Percentiles rank a stretch among this genome's conserved stretches.
Conservation (phyloP, 2,797 vertebrate genomes). For the Chiloscyllium punctatum region DNA sequence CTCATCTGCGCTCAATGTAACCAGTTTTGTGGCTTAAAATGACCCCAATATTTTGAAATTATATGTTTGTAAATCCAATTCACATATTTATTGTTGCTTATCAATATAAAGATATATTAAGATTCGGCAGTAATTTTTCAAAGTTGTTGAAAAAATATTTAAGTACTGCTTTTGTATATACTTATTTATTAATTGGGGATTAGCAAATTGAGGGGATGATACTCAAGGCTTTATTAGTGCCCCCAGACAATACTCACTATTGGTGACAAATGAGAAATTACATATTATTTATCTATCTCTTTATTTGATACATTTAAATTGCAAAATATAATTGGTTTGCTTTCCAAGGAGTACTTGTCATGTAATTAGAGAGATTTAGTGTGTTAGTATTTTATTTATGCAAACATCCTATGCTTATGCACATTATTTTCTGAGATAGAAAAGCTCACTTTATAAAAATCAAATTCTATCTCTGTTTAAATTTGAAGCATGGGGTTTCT, state of each 20-base stretch:
- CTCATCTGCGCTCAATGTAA: neutral
- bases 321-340: neutral
- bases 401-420: neutral
- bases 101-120: neutral
- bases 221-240: neutral
- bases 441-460: neutral
- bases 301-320: neutral
- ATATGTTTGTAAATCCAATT: neutral
- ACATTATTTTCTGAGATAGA: neutral
- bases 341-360: neutral
- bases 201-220: neutral
- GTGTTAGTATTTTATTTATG: neutral
- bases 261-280: neutral
- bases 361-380: neutral
- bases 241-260: neutral
- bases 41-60: neutral
- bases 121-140: neutral
- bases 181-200: neutral
- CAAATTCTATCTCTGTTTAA: neutral
- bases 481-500: slow-evolving; percentile 2
- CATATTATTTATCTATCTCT: neutral
- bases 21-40: neutral
- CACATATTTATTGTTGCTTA: neutral
- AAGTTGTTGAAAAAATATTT: neutral
- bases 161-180: neutral